Conservation (phyloP, 2,888 invertebrate species). For the Panzeria rudis region DNA sequence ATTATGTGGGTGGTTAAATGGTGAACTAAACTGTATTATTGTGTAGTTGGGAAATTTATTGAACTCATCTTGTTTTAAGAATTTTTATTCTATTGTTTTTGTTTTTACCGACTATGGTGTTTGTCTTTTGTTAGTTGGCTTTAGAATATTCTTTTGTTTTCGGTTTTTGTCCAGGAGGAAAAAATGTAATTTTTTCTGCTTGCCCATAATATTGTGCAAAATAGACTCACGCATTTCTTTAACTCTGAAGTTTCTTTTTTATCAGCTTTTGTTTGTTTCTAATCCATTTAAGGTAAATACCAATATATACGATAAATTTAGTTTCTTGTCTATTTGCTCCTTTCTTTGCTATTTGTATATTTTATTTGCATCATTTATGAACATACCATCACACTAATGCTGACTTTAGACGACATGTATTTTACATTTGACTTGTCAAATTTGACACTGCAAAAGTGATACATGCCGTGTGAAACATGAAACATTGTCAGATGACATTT, state of each 20-base stretch:
- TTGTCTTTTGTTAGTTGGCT: background rate
- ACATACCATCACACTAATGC: background rate
- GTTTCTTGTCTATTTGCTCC: background rate
- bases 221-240: constrained; percentile 72
- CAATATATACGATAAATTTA: constrained; percentile 51
- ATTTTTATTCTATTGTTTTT: constrained; percentile 6
- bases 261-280: constrained; percentile 61
- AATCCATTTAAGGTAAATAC: constrained; percentile 70
- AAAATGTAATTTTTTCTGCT: constrained; percentile 26
- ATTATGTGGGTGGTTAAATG: constrained; percentile 70
- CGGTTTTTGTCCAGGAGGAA: constrained; percentile 52
- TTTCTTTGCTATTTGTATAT: constrained; percentile 40
- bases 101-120: background rate
- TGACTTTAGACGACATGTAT: too few species aligned
- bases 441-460: too few species aligned
- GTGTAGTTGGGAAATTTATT: constrained; percentile 66
- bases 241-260: constrained; percentile 60
- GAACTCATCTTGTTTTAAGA: constrained; percentile 52
- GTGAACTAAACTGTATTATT: constrained; percentile 61
- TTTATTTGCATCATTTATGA: constrained; percentile 57
- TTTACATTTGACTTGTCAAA: too few species aligned
- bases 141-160: constrained; percentile 59
- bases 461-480: too few species aligned
- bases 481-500: too few species aligned
- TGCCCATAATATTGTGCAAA: constrained; percentile 71